A percentile compares a stretch with the other conserved stretches of the same genome.
Conservation (phyloP, 2,888 invertebrate genomes). For the Lasius fuliginosus region DNA sequence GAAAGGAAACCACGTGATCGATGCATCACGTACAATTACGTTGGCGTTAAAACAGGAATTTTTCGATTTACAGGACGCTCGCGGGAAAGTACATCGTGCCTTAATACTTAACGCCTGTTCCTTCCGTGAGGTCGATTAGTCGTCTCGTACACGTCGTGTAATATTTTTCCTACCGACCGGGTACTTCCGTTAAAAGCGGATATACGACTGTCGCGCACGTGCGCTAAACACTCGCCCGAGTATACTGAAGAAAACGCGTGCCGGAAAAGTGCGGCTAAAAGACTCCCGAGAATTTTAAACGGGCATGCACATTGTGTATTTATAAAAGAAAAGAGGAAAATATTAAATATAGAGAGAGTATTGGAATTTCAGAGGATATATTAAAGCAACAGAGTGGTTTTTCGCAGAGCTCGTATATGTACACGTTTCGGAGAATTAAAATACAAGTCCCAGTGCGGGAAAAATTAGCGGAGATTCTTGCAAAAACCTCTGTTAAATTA, state of each 20-base stretch:
- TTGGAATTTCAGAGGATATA: constrained; percentile 14
- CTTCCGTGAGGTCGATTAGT: constrained; percentile 58
- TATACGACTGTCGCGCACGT: constrained; percentile 69
- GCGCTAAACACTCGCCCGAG: constrained; percentile 24
- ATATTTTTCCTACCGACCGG: constrained; percentile 74
- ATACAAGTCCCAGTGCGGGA: too few relatives aligned
- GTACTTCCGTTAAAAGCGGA: constrained; percentile 77
- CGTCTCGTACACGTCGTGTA: constrained; percentile 67
- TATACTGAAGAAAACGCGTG: constrained; percentile 6
- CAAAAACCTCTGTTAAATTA: neutral
- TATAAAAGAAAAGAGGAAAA: neutral
- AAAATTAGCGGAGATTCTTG: neutral
- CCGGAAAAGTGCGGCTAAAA: neutral
- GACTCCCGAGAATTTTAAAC: neutral
- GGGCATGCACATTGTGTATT: neutral
- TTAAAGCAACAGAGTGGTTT: neutral
- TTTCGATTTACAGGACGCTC: constrained; percentile 64
- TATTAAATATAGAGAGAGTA: neutral
- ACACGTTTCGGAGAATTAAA: neutral
- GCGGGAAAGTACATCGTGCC: neutral
- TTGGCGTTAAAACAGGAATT: constrained; percentile 46
- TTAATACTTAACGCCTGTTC: constrained; percentile 55
- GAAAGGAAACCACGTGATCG: constrained; percentile 32
- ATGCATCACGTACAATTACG: constrained; percentile 7
- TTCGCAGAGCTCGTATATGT: neutral